phyloP scores from a whole-genome alignment of 2,113 vertebrate genomes.

The Pterocles gutturalis region DNA sequence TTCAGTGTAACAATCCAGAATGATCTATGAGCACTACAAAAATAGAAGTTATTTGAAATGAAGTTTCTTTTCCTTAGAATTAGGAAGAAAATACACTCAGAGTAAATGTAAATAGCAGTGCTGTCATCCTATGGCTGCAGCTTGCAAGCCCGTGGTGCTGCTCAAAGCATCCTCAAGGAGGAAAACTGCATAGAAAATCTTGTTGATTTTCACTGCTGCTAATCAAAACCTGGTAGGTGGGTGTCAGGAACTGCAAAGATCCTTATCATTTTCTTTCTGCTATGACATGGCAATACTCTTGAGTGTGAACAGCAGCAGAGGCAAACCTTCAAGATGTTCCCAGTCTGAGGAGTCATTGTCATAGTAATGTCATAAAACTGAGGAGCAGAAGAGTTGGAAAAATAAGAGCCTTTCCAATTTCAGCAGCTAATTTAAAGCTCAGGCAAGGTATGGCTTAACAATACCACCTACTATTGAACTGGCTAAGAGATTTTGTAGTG shows the following conservation, averaged over 20 bases:
- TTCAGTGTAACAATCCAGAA: neutral
- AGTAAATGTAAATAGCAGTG: neutral
- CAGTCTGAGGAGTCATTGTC: neutral
- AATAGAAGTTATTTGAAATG: conserved; percentile 3
- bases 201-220: neutral
- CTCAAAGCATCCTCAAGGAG: neutral
- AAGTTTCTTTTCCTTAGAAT: neutral
- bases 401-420: neutral
- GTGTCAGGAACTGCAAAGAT: neutral
- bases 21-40: neutral
- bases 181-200: neutral
- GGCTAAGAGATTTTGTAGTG: neutral
- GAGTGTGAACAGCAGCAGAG: neutral
- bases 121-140: neutral
- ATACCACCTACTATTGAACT: neutral
- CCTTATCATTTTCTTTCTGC: neutral
- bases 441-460: neutral
- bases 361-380: neutral
- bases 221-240: neutral
- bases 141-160: neutral
- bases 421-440: neutral
- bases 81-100: neutral
- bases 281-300: neutral
- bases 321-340: neutral
- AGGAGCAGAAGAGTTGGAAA: neutral